phyloP scores from a whole-genome alignment of 2,888 invertebrate species.

The Conops quadrifasciatus region DNA sequence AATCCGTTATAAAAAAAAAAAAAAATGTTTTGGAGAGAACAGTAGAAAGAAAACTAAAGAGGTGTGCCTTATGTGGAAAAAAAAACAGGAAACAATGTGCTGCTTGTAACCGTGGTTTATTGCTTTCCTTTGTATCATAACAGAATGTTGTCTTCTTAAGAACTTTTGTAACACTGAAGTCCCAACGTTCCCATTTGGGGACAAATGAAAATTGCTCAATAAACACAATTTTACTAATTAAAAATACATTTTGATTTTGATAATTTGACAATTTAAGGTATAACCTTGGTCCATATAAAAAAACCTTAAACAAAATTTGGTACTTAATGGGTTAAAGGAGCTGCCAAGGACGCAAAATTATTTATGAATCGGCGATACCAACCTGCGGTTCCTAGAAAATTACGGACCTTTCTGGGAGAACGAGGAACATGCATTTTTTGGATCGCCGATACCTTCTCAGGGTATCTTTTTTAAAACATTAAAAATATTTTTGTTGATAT shows the following conservation, averaged over 20 bases:
- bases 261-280: no score
- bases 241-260: no score
- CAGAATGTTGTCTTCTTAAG: constrained; percentile 5
- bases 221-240: no score
- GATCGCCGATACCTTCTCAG: constrained; percentile 1
- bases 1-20: neutral
- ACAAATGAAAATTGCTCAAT: neutral
- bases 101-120: constrained; percentile 10
- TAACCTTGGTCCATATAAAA: no score
- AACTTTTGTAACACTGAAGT: constrained; percentile 9
- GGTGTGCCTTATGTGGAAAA: neutral
- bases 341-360: no score
- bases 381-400: no score
- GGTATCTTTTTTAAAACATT: no score
- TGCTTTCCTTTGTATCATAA: constrained; percentile 5
- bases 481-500: no score
- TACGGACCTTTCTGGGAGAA: no score
- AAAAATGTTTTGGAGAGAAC: neutral
- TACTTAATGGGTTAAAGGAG: neutral
- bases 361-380: no score
- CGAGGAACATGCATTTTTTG: constrained; percentile 3
- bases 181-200: no score
- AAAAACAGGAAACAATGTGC: neutral
- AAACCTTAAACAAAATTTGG: no score
- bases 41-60: neutral